These are phyloP conservation scores for Psilopogon haemacephalus DNA, from an alignment of 2,113 vertebrate genomes.

Conservation along the genomic window DNA sequence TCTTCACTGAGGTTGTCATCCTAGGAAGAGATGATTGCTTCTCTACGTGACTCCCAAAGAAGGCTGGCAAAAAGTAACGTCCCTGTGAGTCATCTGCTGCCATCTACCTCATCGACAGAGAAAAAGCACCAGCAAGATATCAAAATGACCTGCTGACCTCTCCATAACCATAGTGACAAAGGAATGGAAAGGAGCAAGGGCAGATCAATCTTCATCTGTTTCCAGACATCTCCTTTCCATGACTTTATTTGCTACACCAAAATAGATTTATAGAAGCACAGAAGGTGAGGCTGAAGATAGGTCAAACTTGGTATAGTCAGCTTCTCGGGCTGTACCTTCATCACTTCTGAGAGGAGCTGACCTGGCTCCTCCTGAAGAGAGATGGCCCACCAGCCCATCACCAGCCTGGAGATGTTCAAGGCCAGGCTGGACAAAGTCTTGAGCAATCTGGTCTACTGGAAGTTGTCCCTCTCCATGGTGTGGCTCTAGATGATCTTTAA, in stretches of 20 bases:
- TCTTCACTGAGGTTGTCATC: slow-evolving; percentile 38
- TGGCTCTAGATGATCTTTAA: too few species aligned
- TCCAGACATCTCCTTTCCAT: not conserved
- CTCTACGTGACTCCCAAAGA: slow-evolving; percentile 13
- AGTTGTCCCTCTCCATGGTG: too few species aligned
- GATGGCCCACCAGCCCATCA: not conserved
- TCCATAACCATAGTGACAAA: not conserved
- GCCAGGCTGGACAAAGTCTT: too few species aligned
- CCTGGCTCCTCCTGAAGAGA: not conserved
- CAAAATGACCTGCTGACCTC: not conserved
- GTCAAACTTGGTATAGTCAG: not conserved
- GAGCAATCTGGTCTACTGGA: too few species aligned
- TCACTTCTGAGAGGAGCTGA: not conserved
- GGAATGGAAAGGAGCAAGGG: not conserved
- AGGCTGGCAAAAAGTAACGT: slow-evolving; percentile 25
- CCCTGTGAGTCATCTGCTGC: slow-evolving; percentile 25
- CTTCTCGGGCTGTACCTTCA: not conserved
- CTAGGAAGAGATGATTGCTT: slow-evolving; percentile 34
- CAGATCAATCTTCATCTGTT: not conserved
- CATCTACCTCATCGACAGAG: not conserved
- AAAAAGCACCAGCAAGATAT: not conserved
- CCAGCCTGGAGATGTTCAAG: too few species aligned
- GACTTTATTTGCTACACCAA: not conserved
- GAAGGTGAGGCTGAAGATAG: not conserved
- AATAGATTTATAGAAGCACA: not conserved